Evolutionary conservation across 2,797 vertebrate species (phyloP).

Genomic region (Mormyrops boulengeri): DNA sequence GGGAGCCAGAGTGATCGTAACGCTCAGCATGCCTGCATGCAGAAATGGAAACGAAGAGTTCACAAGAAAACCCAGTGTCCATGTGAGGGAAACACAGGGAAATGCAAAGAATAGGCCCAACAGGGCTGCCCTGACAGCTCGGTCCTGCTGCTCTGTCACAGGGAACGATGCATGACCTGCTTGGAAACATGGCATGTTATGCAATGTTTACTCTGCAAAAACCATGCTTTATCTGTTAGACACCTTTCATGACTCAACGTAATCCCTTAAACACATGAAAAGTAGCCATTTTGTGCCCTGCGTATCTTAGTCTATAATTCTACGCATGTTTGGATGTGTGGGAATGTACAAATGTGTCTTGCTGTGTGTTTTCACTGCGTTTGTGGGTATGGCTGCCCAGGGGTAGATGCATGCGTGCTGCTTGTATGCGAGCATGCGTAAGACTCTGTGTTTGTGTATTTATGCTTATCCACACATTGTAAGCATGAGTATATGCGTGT

Average conservation of each 20-base stretch:
- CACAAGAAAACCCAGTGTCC: neutral
- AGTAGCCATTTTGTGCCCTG: neutral
- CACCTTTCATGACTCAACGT: neutral
- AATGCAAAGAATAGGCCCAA: neutral
- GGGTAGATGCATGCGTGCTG: neutral
- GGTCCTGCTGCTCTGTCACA: neutral
- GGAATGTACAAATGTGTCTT: neutral
- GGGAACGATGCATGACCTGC: neutral
- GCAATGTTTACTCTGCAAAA: conserved; percentile 2
- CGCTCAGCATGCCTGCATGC: neutral
- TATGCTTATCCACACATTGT: neutral
- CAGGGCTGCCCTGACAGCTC: neutral
- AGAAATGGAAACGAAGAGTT: neutral
- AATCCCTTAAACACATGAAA: neutral
- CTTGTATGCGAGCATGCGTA: neutral
- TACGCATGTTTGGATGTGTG: neutral
- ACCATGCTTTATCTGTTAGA: neutral
- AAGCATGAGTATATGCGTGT: neutral
- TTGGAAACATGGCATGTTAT: neutral
- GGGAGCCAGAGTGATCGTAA: neutral
- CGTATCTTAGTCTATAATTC: neutral
- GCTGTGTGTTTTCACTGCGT: neutral
- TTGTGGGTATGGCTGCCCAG: neutral
- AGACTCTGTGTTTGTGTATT: neutral
- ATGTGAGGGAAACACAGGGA: neutral